Percentiles rank a stretch among this genome's conserved stretches.
Conservation (phyloP, 2,797 vertebrate genomes). For the Arremon aurantiirostris region DNA sequence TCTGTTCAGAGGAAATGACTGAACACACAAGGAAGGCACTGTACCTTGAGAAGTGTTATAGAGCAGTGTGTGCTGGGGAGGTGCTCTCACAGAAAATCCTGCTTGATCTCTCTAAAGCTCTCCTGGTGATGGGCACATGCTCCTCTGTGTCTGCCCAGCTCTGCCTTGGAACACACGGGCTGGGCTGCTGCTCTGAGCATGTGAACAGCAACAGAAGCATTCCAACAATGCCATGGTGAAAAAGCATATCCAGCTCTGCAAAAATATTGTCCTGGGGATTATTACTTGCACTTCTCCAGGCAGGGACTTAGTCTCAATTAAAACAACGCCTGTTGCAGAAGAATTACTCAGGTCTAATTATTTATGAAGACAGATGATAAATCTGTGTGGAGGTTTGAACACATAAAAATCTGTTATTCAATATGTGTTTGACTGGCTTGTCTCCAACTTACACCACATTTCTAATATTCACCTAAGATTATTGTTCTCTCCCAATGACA, state of each 20-base stretch:
- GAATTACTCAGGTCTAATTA: background rate
- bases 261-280: background rate
- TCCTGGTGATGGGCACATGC: accelerated
- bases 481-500: background rate
- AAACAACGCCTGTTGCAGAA: background rate
- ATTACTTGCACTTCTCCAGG: background rate
- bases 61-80: background rate
- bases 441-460: background rate
- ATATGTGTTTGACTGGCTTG: background rate
- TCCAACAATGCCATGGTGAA: background rate
- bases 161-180: background rate
- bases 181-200: background rate
- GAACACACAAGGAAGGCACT: background rate
- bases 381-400: background rate
- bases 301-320: background rate
- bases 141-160: background rate
- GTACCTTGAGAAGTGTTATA: background rate
- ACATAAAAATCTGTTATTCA: background rate
- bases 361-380: background rate
- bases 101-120: background rate
- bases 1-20: background rate
- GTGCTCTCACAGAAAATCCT: background rate
- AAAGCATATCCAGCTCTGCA: background rate
- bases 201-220: accelerated
- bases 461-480: background rate